Base-by-base conservation (phyloP, 2,113 vertebrate species). In the Montifringilla adamsi region DNA sequence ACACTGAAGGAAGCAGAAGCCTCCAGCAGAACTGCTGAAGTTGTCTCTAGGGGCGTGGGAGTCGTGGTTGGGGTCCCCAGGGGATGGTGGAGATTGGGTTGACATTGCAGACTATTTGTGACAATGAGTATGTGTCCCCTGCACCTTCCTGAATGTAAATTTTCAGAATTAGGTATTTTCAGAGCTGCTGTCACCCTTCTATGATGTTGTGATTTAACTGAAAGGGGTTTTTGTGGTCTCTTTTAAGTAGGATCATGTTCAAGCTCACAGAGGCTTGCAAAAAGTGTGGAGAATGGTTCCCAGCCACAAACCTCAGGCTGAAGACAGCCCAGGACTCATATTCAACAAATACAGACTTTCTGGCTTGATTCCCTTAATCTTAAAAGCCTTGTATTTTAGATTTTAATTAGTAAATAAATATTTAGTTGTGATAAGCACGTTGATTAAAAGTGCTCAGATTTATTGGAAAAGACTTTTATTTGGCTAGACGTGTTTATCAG, bases 321-420 rank as follows among this genome's bases (percentile, higher is more conserved):
- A 43, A 62, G 43, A 23, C 24, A 62, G 37, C 52, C 8, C 16
- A 53, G 43, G 10, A 39, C 47, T 70, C 35, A 4, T 8, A 24
- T 24, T 43, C 47, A 64, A 43, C 46, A 62, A 73, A 66, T 31
- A 8, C 24, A 79, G 20, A 88, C 11, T 22, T 58, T 31, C 58
- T 33, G 15, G 11, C 31, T 82, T 11, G 1, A 24, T 68, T 47
- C 15, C 9, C 31, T n/a, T 37, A 9, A 31, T 37, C 66, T 89
- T 53, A 30, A 91, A 81, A 78, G 26, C 47, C 16, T 15, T 22
- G 10, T 35, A 27, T 24, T 89, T 87, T 81, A 35, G 56, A 53
- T 75, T 75, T 89, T 89, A 93, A 78, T 84, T 60, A 44, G 78
- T 37, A 78, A 96, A 93, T 75, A 82, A 91, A 64, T 93, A 70